Evolutionary conservation across 2,797 vertebrate genomes (phyloP), one percentile per base, ranked within the genome.

Genomic region (Buphagus erythrorhynchus): DNA sequence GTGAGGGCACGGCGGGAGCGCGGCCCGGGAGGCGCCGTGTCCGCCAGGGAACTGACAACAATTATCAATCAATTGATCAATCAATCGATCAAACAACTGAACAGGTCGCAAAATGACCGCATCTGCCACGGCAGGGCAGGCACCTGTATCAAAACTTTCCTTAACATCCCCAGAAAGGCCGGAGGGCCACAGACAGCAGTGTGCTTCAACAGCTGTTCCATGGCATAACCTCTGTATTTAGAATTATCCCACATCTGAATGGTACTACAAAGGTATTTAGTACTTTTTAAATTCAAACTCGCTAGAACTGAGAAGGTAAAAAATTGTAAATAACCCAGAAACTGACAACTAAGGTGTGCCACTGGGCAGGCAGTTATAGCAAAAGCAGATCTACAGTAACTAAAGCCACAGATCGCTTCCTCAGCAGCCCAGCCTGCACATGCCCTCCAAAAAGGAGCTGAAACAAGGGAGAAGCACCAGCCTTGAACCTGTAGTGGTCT

Each of bases 1-100:
- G 59, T 1, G 9, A 5, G 1, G 16, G n/a, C 38, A 3, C 1
- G 3, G 19, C 3, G 4, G 49, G 12, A 43, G 19, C 7, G 4
- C 3, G 2, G 52, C 28, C 57, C 9, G 26, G 49, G 20, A 16
- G 26, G 10, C 40, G 40, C 40, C 40, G 40, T 40, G 40, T 16
- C 15, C 38, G 38, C 5, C 38, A 40, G 38, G 38, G 40, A 40
- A 40, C 40, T 40, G 38, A 14, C 59, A 72, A 16, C 62, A 61
- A 51, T 7, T 3, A 40, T 40, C 38, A 40, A 40, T 40, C 62
- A 61, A 46, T 8, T 3, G 26, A 11, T 1, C 8, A 25, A 45
- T 16, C 59, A 61, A 51, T 8, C 3, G 25, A 11, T 1, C 7
- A 25, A 15, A 40, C 40, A 40, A 45, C 6, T 1, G 11, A 49